Base-by-base conservation (phyloP, 2,888 invertebrate species). In the Temnothorax rugatulus region DNA sequence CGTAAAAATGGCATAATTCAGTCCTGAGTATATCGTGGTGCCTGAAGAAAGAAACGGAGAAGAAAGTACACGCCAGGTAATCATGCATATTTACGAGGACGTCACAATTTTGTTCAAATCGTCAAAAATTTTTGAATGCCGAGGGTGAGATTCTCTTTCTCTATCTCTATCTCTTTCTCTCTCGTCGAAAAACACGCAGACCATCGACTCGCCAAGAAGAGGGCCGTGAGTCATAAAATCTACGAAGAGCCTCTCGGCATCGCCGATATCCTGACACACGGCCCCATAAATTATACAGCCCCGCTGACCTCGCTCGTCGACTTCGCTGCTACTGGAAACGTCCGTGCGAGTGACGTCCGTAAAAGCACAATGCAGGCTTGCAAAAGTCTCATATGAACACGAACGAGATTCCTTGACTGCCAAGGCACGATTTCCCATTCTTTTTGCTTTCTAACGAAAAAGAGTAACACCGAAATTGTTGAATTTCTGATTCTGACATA, bases 261-360 rank as follows among this genome's bases (percentile, higher is more conserved):
- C 75, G 86, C 84, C 89, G 86, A 91, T 91, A 89, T 84, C 82
- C 86, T 88, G 87, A 84, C 86, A 81, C 88, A 89, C 86, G 85
- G 84, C 84, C 86, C 89, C 86, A 88, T 91, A 90, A 91, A 92
- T 88, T 90, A 66, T 64, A 90, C 86, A 84, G 81, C 71, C 85
- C 84, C 74, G 79, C 87, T 90, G 88, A 89, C 89, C 87, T 89
- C 86, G 83, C 88, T 86, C 21, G 84, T 84, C 87, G 84, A 90
- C 88, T 86, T 83, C 50, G 68, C 64, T 71, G 90, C 89, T 85
- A 89, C 89, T 90, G 91, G 86, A 90, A 88, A 86, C 47, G 29
- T 29, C 4, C 29, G 29, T 29, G 29, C 29, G 18, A 59, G 25
- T 47, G 69, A 71, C 18, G 41, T 69, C 15, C 29, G 11, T 18